These are phyloP conservation scores for Liolophura sinensis DNA, from an alignment of 1,140 invertebrate species.

Conservation along the genomic window DNA sequence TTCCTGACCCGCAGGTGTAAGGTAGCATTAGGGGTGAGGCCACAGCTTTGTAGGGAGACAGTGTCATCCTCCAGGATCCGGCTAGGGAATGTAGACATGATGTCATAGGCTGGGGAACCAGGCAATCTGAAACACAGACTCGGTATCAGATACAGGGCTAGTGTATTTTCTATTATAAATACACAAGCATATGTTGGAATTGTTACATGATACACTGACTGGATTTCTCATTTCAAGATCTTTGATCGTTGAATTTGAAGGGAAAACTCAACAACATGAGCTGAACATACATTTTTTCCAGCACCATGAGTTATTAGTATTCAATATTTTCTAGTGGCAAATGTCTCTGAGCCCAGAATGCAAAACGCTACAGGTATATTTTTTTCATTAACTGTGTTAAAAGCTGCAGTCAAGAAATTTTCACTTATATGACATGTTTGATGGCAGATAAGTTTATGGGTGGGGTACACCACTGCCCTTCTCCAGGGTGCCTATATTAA, in stretches of 20 bases:
- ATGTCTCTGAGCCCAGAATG: no score
- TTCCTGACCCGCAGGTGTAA: conserved; percentile 41
- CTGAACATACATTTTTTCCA: no score
- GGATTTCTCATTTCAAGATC: background rate
- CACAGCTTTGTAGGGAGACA: conserved; percentile 39
- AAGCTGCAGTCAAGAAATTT: no score
- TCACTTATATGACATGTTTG: no score
- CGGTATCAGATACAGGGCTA: background rate
- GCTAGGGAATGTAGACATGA: conserved; percentile 50
- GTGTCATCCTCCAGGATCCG: conserved; percentile 35
- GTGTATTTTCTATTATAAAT: background rate
- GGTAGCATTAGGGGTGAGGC: conserved; percentile 52
- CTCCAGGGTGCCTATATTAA: background rate
- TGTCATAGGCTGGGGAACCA: conserved; percentile 31
- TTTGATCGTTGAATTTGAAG: no score
- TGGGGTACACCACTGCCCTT: background rate
- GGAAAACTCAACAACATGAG: no score
- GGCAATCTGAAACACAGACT: conserved; percentile 23
- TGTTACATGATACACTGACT: background rate
- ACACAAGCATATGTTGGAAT: background rate
- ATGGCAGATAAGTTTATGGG: no score
- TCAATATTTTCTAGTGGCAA: no score
- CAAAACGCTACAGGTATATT: background rate
- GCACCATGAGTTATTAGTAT: no score
- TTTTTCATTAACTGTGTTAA: no score